These are phyloP conservation scores for Nemapogon koenigi DNA, from an alignment of 2,888 invertebrate species.

Conservation along the genomic window DNA sequence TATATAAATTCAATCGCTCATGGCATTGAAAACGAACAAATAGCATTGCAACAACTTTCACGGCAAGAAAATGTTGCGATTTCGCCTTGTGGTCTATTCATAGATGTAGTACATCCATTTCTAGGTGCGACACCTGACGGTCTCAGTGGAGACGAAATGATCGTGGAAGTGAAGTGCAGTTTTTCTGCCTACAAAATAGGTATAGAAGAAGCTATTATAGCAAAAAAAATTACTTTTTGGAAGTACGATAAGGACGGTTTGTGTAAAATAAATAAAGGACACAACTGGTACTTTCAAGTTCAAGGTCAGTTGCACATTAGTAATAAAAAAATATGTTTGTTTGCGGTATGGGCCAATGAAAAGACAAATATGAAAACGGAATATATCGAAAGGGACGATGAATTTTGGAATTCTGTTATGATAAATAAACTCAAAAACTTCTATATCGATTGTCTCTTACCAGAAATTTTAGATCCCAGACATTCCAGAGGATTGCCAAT, in stretches of 20 bases:
- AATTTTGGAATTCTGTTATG: neutral
- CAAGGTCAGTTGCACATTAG: neutral
- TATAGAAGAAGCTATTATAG: conserved; percentile 3
- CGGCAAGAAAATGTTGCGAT: conserved; percentile 12
- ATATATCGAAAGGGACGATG: neutral
- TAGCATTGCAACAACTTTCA: conserved; percentile 10
- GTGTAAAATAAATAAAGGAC: neutral
- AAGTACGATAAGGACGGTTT: conserved; percentile 9
- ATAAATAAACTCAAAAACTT: neutral
- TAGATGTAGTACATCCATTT: conserved; percentile 15
- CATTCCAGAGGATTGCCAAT: neutral
- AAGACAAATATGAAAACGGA: neutral
- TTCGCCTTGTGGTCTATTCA: conserved; percentile 16
- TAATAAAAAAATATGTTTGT: neutral
- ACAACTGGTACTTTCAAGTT: neutral
- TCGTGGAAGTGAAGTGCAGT: conserved; percentile 16
- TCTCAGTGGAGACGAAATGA: conserved; percentile 1
- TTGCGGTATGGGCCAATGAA: neutral
- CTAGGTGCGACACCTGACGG: conserved; percentile 17
- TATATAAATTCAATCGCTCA: conserved; percentile 10
- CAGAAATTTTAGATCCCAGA: neutral
- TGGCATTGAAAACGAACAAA: conserved; percentile 10
- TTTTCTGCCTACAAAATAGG: conserved; percentile 10
- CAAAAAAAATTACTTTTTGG: conserved; percentile 11
- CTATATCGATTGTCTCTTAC: neutral